Conservation (phyloP, 2,797 vertebrate genomes). For the Gephyroberyx darwinii region DNA sequence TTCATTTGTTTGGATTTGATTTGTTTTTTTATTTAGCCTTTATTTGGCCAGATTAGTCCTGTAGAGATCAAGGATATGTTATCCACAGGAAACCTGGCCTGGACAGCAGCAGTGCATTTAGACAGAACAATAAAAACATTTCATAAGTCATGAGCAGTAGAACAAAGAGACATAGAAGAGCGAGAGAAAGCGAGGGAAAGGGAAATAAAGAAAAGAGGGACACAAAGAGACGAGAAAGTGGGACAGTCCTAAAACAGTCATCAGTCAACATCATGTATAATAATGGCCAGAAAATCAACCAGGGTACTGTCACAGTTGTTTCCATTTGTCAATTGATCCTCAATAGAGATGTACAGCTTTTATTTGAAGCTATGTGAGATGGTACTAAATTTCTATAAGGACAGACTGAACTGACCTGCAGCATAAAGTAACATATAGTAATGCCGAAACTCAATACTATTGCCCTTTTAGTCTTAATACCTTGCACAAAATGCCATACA, state of each 20-base stretch:
- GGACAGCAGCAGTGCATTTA: neutral
- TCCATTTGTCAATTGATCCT: neutral
- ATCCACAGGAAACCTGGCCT: neutral
- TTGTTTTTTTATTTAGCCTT: neutral
- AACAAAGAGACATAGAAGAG: neutral
- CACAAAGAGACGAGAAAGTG: neutral
- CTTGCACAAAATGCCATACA: neutral
- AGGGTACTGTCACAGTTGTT: neutral
- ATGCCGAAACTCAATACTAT: neutral
- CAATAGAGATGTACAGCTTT: neutral
- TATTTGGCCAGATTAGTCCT: constrained; percentile 1
- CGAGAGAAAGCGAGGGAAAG: neutral
- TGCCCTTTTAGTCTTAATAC: neutral
- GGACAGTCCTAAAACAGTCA: neutral
- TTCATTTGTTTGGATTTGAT: neutral
- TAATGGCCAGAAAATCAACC: neutral
- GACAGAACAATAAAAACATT: neutral
- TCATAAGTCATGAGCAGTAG: constrained; percentile 1
- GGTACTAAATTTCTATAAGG: constrained; percentile 18
- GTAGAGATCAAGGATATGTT: neutral
- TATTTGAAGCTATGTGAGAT: neutral
- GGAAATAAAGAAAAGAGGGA: neutral
- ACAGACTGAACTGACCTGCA: constrained; percentile 2
- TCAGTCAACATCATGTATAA: neutral
- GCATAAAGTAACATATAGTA: neutral